These are phyloP conservation scores for Platycercus adscitus DNA, from an alignment of 2,113 vertebrate genomes.

Conservation along the genomic window DNA sequence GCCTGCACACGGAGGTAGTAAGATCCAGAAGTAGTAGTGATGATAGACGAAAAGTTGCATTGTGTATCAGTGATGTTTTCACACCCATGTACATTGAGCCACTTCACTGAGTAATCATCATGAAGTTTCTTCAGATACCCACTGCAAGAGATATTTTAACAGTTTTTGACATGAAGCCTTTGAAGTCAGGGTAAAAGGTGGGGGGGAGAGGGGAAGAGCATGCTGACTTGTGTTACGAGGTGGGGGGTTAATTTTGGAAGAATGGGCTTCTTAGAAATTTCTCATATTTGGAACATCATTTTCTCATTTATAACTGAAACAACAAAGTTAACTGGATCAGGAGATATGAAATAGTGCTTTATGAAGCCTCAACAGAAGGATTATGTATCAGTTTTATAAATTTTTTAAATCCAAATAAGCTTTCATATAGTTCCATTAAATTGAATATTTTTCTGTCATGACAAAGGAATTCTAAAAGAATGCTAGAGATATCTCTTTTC, in stretches of 20 bases:
- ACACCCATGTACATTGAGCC: constrained; percentile 52
- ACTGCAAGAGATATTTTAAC: constrained; percentile 38
- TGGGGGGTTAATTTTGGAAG: not conserved
- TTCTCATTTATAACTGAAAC: not conserved
- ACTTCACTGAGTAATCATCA: not conserved
- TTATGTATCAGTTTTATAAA: not conserved
- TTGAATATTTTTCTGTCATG: not conserved
- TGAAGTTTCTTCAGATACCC: not conserved
- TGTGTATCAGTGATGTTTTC: not conserved
- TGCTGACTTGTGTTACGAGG: not conserved
- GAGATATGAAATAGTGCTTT: not conserved
- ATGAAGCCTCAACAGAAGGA: not conserved
- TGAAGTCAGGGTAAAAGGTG: not conserved
- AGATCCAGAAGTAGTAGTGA: not conserved
- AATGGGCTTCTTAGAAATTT: not conserved
- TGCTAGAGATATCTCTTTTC: not conserved
- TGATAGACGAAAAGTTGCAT: constrained; percentile 45
- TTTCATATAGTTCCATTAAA: not conserved
- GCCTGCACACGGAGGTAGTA: constrained; percentile 62
- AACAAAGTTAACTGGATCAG: not conserved
- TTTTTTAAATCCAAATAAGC: not conserved
- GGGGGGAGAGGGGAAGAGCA: not conserved
- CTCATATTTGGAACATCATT: not conserved
- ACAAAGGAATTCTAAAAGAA: not conserved
- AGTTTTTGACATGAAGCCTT: not conserved